Evolutionary conservation across 2,888 invertebrate genomes (phyloP).

Genomic region (Eueremaeus valkanovi): DNA sequence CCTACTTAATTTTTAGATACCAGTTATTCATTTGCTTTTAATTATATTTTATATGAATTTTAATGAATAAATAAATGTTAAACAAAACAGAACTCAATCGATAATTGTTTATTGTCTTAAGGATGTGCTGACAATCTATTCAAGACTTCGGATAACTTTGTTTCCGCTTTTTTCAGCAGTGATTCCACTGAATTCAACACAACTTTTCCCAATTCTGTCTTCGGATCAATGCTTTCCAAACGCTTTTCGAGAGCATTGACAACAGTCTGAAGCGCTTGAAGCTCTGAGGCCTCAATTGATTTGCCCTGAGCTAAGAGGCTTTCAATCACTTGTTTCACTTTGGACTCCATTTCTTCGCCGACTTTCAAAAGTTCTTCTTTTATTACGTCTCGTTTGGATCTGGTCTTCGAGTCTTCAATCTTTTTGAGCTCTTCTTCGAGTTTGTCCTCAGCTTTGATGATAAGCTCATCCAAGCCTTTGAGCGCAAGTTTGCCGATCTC

Average conservation of each 20-base stretch:
- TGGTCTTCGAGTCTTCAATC: neutral
- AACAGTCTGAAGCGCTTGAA: neutral
- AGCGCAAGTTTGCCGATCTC: neutral
- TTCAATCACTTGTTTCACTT: neutral
- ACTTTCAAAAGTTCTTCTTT: neutral
- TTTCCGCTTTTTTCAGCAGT: neutral
- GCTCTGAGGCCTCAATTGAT: neutral
- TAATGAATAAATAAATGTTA: no score
- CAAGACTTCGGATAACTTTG: neutral
- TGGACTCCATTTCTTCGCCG: neutral
- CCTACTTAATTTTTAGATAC: no score
- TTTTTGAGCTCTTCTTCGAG: slow-evolving; percentile 17
- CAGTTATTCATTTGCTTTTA: no score
- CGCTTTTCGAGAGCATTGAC: neutral
- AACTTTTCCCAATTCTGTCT: neutral
- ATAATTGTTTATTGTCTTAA: no score
- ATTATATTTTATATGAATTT: no score
- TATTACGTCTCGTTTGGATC: neutral
- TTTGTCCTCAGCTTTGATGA: neutral
- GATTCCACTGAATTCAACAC: neutral
- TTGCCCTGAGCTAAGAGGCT: neutral
- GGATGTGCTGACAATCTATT: neutral
- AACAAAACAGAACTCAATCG: no score
- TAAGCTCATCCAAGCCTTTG: neutral
- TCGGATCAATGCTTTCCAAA: neutral